Base-by-base conservation (phyloP, 2,113 vertebrate genomes). In the Galemys pyrenaicus region DNA sequence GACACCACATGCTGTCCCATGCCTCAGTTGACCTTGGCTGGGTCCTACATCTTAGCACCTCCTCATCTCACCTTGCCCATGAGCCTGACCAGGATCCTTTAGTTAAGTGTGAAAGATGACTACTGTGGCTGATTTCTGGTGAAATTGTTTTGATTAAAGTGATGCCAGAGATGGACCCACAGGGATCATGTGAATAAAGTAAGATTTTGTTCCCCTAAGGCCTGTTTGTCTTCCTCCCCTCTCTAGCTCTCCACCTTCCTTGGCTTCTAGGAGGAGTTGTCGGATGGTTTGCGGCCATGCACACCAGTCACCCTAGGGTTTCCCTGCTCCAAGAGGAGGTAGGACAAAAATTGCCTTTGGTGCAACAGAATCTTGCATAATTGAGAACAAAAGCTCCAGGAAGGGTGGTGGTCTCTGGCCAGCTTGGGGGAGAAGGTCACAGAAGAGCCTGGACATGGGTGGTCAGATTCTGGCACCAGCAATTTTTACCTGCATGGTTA, bases 121-220 rank as follows among this genome's bases (percentile, higher is more conserved):
- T 3, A 1, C 7, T 0, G 8, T 26, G 80, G 41, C 17, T 12
- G 17, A 46, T n/a, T 58, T 5, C 9, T 17, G 2, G 2, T 15
- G 65, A 6, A 13, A 4, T 37, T 15, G 19, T 16, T 83, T 58
- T n/a, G 9, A 44, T 35, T n/a, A 15, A 32, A n/a, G 44, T 9
- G 65, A 56, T 9, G n/a, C 22, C 30, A 19, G 68, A 62, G 46
- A 6, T 10, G 0, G 51, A 39, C 6, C 32, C 46, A 8, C 1
- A 74, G 82, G 9, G 74, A 46, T 51, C 58, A 9, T 4, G n/a
- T 0, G 26, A 96, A 95, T 95, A 91, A 93, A 54, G 15, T 35
- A 39, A 78, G 28, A 5, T 22, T 22, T 30, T 13, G n/a, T 51
- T 71, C 44, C 22, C 26, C 51, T 19, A 2, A 16, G 16, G 51